Conservation (phyloP, 2,888 invertebrate species). For the Hyppa rectilinea region DNA sequence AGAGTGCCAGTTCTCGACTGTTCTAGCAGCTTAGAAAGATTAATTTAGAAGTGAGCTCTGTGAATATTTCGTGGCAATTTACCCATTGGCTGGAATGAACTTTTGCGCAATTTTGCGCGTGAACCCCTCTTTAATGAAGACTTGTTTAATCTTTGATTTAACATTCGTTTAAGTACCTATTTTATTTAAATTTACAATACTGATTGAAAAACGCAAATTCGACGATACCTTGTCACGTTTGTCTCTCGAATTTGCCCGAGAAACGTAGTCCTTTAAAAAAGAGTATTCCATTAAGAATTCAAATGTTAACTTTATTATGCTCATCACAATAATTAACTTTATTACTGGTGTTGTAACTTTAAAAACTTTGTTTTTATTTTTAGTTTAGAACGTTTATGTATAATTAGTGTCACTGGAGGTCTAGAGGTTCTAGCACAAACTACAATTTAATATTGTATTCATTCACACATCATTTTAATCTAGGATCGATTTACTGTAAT, state of each 20-base stretch:
- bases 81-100: too few species aligned
- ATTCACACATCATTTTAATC: too few species aligned
- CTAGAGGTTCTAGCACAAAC: not conserved
- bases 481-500: not conserved
- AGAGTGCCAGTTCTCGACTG: slow-evolving; percentile 12
- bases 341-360: slow-evolving; percentile 52
- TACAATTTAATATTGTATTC: not conserved
- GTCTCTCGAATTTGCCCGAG: slow-evolving; percentile 1
- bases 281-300: slow-evolving; percentile 52
- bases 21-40: not conserved
- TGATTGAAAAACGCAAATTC: not conserved
- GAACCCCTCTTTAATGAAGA: too few species aligned
- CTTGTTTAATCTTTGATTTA: too few species aligned
- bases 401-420: slow-evolving; percentile 12
- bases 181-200: too few species aligned
- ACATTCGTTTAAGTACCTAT: too few species aligned
- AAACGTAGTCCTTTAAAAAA: slow-evolving; percentile 32
- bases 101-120: too few species aligned
- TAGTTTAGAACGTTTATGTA: slow-evolving; percentile 15
- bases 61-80: too few species aligned
- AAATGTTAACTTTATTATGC: slow-evolving; percentile 53
- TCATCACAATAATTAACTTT: slow-evolving; percentile 62
- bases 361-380: slow-evolving; percentile 37
- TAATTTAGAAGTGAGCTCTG: not conserved
- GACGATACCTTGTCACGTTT: slow-evolving; percentile 15